These are phyloP conservation scores for Seira musarum DNA, from an alignment of 2,888 invertebrate genomes.

Conservation along the genomic window DNA sequence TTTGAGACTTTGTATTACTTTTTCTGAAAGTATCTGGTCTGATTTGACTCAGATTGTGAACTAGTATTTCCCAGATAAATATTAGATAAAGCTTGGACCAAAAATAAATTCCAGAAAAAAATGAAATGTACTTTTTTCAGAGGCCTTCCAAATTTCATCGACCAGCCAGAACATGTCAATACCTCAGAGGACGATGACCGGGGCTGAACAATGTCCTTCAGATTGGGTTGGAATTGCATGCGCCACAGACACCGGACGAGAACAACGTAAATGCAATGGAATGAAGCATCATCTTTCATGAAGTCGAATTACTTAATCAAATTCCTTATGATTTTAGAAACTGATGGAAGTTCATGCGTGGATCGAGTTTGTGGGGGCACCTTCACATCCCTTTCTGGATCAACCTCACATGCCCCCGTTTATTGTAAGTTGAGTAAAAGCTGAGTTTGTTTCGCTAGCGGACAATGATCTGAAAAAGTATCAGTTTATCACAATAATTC, in stretches of 20 bases:
- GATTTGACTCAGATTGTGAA: too few relatives aligned
- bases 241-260: conserved; percentile 69
- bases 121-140: conserved; percentile 46
- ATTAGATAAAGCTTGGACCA: background rate
- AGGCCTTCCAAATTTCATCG: conserved; percentile 68
- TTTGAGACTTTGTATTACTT: too few relatives aligned
- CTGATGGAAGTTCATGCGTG: conserved; percentile 66
- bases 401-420: conserved; percentile 80
- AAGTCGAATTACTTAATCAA: background rate
- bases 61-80: too few relatives aligned
- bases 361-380: conserved; percentile 69
- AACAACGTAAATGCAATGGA: too few relatives aligned
- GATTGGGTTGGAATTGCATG: conserved; percentile 68
- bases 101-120: background rate
- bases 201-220: conserved; percentile 69
- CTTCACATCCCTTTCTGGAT: conserved; percentile 70
- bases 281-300: conserved; percentile 42
- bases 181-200: conserved; percentile 66
- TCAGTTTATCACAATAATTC: too few relatives aligned
- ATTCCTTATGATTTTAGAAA: too few relatives aligned
- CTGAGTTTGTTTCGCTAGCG: too few relatives aligned
- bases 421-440: conserved; percentile 81
- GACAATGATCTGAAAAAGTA: too few relatives aligned
- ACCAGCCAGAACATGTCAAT: conserved; percentile 64
- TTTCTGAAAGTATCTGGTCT: too few relatives aligned